Evolutionary conservation across 1,140 invertebrate species (phyloP), one percentile per base, ranked within the genome.

Genomic region (Hermatobates lingyangjiaoensis): DNA sequence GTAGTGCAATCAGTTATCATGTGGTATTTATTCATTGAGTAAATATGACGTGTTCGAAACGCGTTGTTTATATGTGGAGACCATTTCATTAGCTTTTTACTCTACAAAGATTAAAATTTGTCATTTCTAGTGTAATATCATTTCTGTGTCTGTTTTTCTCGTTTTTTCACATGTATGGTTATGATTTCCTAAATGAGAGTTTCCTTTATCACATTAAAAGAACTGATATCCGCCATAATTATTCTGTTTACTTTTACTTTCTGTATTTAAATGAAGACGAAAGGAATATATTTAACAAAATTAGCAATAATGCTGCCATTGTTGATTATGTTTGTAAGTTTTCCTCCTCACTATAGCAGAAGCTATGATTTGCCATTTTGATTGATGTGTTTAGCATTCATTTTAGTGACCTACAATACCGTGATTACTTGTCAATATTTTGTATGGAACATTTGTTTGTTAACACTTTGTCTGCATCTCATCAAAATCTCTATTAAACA

Each of bases 361-460:
- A 69, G 71, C 1, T 70, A 76, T 26, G 77, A 86, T 20, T 67
- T 96, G 40, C 72, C 81, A 1, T 91, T 98, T 66, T 80, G 81
- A 26, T 72, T 94, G 52, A 88, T 98, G 54, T 65, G 79, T 1
- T 77, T 88, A 61, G 84, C 91, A 0, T 83, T 89, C 56, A 74
- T 86, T 2, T 81, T 98, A 62, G 95, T 99, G 0, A 80, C 81
- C 3, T 94, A 88, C 58, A 98, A 98, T 69, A 88, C 91, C 63
- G 94, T 99, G 0, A 76, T 92, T 55, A 98, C 95, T 12, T 93
- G 90, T 18, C 93, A 98, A 68, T 98, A 98, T 66, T 98, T 98
- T 60, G 72, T 98, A 30, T 98, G 95, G 94, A 95, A 93, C 63
- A 64, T 97, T 28, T 83, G 84, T 18, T 62, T 96, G 7, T 65